These are phyloP conservation scores for Stenopsyche tienmushanensis DNA, from an alignment of 1,140 invertebrate genomes.

Conservation along the genomic window DNA sequence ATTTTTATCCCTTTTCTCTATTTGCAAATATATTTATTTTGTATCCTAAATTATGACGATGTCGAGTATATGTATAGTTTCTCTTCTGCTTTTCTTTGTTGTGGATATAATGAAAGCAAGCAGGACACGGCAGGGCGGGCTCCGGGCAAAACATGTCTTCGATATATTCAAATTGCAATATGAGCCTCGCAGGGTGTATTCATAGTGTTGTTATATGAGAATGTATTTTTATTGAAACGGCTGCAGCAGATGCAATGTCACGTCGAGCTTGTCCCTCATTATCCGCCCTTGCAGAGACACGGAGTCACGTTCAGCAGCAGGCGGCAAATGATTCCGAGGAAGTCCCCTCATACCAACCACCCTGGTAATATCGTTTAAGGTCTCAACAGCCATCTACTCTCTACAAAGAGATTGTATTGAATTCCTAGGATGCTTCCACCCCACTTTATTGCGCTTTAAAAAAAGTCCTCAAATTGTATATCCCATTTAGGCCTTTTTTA, in stretches of 20 bases:
- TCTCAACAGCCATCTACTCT: neutral
- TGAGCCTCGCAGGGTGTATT: too few species aligned
- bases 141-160: too few species aligned
- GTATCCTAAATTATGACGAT: too few species aligned
- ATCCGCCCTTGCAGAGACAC: neutral
- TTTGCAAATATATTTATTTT: too few species aligned
- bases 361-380: constrained; percentile 27
- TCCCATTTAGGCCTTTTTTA: neutral
- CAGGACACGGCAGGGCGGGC: too few species aligned
- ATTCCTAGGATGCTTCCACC: constrained; percentile 27
- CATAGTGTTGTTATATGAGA: too few species aligned
- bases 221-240: too few species aligned
- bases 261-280: constrained; percentile 30
- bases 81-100: too few species aligned
- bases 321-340: constrained; percentile 23
- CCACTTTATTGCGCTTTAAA: constrained; percentile 35
- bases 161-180: too few species aligned
- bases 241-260: constrained; percentile 20
- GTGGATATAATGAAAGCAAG: too few species aligned
- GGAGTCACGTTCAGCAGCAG: constrained; percentile 19
- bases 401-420: constrained; percentile 32
- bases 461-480: neutral
- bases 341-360: neutral
- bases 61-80: too few species aligned
- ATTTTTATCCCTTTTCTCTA: too few species aligned